phyloP scores from a whole-genome alignment of 2,888 invertebrate genomes.

The Mystacides longicornis region DNA sequence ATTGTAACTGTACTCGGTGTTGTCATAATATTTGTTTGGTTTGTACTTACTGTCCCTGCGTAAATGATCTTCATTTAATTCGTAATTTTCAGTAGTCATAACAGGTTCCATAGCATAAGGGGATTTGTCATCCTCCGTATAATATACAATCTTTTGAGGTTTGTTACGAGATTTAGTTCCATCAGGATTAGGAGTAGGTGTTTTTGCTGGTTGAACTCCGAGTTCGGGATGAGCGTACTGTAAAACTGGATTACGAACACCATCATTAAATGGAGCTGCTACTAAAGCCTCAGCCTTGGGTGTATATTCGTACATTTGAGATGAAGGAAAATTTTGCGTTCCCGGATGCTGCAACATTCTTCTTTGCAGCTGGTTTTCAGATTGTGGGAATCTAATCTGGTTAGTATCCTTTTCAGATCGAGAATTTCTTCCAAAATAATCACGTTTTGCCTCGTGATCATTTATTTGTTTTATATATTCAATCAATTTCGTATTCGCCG shows the following conservation, averaged over 20 bases:
- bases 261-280: conserved; percentile 57
- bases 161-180: conserved; percentile 22
- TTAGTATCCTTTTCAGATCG: conserved; percentile 43
- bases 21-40: conserved; percentile 38
- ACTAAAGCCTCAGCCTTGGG: conserved; percentile 47
- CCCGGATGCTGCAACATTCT: conserved; percentile 65
- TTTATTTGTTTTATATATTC: conserved; percentile 63
- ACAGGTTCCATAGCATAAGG: conserved; percentile 44
- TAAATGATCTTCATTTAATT: conserved; percentile 28
- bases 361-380: conserved; percentile 55
- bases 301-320: conserved; percentile 49
- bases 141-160: conserved; percentile 41
- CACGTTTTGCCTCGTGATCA: conserved; percentile 54
- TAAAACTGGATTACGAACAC: conserved; percentile 64
- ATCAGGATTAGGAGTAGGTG: conserved; percentile 36
- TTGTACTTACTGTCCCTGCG: conserved; percentile 29
- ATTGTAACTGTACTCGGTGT: conserved; percentile 38
- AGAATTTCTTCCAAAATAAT: conserved; percentile 51
- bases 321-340: conserved; percentile 56
- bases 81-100: conserved; percentile 27
- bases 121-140: conserved; percentile 48
- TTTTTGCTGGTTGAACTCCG: conserved; percentile 68
- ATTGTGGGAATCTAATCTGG: conserved; percentile 38
- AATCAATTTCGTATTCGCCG: conserved; percentile 51
- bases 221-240: conserved; percentile 76